Evolutionary conservation across 2,797 vertebrate species (phyloP), one percentile per base, ranked within the genome.

Genomic region (Furcifer pardalis): DNA sequence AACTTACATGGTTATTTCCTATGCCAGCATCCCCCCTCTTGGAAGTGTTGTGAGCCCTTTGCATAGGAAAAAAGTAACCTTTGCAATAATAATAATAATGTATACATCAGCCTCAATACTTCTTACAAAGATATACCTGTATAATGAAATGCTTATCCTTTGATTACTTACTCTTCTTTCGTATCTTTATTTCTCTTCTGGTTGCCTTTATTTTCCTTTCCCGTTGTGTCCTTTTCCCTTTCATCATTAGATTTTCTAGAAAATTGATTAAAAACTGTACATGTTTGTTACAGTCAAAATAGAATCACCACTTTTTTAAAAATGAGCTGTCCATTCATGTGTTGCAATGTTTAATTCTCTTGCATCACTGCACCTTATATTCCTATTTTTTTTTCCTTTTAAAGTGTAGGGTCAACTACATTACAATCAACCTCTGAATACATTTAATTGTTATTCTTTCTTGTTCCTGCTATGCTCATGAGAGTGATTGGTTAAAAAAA

Each of bases 221-320:
- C 94, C 56, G 94, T 94, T 88, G 92, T 88, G 62, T 95, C 92
- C 37, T 94, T 94, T 91, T 96, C 96, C 60, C 94, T 97, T 85
- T 96, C 96, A 89, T 96, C 96, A 90, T 96, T 96, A 59, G 93
- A 84, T 90, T 97, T 97, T 71, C 97, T 97, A 86, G 83, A 91
- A 94, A 91, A 92, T 52, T 83, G 6, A 81, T 90, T 85, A 63
- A 86, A 30, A 84, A n/a, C n/a, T n/a, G 82, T 65, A 88, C 84
- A 6, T 42, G 42, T 71, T 23, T 81, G 40, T 79, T 79, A 84
- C 66, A 76, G 84, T 68, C 62, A 84, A 81, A 65, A 46, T 82
- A 86, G 81, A 66, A 3, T 88, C 82, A 13, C 40, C 60, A 35
- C 49, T 76, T 6, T 81, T 86, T 78, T 32, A 44, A 56, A 84